Evolutionary conservation across 1,140 invertebrate species (phyloP), one percentile per base, ranked within the genome.

Genomic region (Drosophila orena): DNA sequence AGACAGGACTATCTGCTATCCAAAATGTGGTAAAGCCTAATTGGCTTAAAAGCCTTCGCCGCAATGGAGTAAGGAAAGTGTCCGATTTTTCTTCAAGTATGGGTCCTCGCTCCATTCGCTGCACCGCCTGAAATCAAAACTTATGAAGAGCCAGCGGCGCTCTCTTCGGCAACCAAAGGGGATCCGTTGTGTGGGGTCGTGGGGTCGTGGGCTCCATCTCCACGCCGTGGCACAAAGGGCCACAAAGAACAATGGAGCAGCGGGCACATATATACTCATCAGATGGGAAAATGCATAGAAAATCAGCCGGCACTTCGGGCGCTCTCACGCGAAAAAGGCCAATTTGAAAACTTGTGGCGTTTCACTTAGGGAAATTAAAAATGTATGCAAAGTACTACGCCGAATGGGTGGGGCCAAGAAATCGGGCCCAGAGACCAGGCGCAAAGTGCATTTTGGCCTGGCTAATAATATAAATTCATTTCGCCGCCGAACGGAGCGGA

Each of bases 291-390:
- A 65, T 74, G 77, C 62, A 86, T 77, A 52, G 68, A 77, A 85
- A 81, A 61, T 56, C 54, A 53, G 20, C 44, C 50, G 40, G 59
- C 79, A 60, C 75, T 69, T 47, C n/a, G 58, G 75, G 62, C 70
- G 56, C 49, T 58, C 75, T 62, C 55, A 77, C 60, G 75, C 61
- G 70, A 69, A 79, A 78, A 81, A 74, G 61, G 65, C 65, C 83
- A 86, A 86, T 86, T 86, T 88, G 61, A 44, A 81, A 88, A 86
- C 75, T 88, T 86, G 83, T 78, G 79, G 83, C 79, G 75, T 83
- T 88, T 88, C 79, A 86, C 83, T 86, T 88, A 81, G 79, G 79
- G 75, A 88, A 86, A 86, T 86, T 79, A 88, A 81, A 88, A 88
- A 69, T 88, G 60, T 76, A 66, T 86, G 65, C 55, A 54, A 60